Base-by-base conservation (phyloP, 2,888 invertebrate species). In the Laspeyria flexula region DNA sequence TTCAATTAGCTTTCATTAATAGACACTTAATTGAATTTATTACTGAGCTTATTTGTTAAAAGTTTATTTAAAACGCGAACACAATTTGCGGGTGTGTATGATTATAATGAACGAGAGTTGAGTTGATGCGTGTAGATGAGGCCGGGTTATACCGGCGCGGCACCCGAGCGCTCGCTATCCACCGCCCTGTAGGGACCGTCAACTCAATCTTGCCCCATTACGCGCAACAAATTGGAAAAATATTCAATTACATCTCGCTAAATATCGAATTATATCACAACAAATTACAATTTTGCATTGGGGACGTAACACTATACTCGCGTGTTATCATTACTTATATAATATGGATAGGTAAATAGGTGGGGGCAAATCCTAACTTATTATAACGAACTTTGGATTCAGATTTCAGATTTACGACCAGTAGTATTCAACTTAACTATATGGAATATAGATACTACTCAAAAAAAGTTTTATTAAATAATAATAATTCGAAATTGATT, bases 131-230 rank as follows among this genome's bases (percentile, higher is more conserved):
- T 75, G 71, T 71, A 72, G 75, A 68, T 60, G 65, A 62, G 57
- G 18, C 43, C 11, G 45, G 55, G 50, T 41, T 47, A 55, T 51
- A 27, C 52, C 58, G 50, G 41, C 49, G 55, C 51, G 23, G 54
- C 57, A 42, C 52, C 43, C 70, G 68, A 70, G 62, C 71, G 65
- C 69, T 59, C 64, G 60, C 65, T 71, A 69, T 70, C 63, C 73
- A 70, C 77, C 43, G 27, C 25, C 38, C 51, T 69, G 65, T 71
- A 76, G 89, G 90, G 88, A 81, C 83, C 89, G 85, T 86, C 90
- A 88, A 91, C 90, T 90, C 92, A 92, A 92, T 92, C 92, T 91
- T 89, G 90, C 86, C 88, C 91, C 89, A 92, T 92, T 92, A 91
- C 90, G 85, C 85, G 86, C 89, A 88, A 90, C 92, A 92, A 92